These are phyloP conservation scores for Crambe crambe DNA, from an alignment of 37 sponge, comb jelly and placozoan species.

Conservation along the genomic window DNA sequence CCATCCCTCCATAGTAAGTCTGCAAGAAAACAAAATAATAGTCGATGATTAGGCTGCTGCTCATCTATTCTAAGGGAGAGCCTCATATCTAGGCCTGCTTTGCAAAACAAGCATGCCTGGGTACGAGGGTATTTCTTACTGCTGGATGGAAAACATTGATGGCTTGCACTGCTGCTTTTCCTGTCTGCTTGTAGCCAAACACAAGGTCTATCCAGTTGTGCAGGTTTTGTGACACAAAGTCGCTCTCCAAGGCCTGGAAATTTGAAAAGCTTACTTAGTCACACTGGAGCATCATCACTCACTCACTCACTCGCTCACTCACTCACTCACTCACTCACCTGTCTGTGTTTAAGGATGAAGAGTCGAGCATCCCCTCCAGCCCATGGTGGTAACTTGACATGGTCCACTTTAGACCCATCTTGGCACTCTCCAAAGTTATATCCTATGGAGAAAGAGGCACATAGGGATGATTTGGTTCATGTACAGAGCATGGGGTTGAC, in stretches of 20 bases:
- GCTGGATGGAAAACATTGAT: constrained; percentile 99
- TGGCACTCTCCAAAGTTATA: constrained; percentile 94
- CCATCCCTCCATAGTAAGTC: constrained; percentile 90
- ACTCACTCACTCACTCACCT: constrained; percentile 37
- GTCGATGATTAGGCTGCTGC: background rate
- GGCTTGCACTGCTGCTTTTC: constrained; percentile 87
- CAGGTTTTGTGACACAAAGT: constrained; percentile 89
- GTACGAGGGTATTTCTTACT: constrained; percentile 29
- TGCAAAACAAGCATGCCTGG: too few species aligned
- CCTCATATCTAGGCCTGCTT: too few species aligned
- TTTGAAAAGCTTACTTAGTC: too few species aligned
- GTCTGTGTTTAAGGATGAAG: constrained; percentile 92
- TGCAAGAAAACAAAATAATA: constrained; percentile 24
- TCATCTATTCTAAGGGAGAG: background rate
- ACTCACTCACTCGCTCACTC: background rate
- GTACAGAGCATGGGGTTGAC: too few species aligned
- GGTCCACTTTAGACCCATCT: constrained; percentile 74
- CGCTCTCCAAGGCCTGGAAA: constrained; percentile 92
- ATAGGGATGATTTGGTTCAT: too few species aligned
- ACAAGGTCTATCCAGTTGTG: constrained; percentile 97
- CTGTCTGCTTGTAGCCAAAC: constrained; percentile 97
- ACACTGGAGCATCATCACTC: background rate
- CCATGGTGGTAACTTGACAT: constrained; percentile 95
- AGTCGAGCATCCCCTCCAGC: constrained; percentile 70
- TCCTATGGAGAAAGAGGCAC: constrained; percentile 30